Percentiles rank a stretch among this genome's conserved stretches.
phyloP scores from a whole-genome alignment of 2,888 invertebrate species.

The Podotricha telesiphe region DNA sequence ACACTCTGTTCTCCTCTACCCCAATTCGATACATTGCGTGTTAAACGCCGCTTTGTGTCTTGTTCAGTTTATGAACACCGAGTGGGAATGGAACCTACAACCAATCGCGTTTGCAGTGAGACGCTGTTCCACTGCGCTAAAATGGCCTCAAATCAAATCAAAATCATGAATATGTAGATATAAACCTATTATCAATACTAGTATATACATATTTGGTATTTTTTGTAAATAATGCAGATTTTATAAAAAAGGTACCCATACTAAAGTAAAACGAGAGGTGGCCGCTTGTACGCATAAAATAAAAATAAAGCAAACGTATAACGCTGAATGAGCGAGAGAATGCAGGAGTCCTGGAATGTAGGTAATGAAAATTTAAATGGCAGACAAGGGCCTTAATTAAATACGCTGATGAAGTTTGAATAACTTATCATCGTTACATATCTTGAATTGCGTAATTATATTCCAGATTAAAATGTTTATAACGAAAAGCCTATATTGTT shows the following conservation, averaged over 20 bases:
- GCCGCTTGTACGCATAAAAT: neutral
- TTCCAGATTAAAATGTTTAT: neutral
- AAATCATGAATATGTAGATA: too few relatives aligned
- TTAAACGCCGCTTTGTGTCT: too few relatives aligned
- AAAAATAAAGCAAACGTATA: conserved; percentile 14
- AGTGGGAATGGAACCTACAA: too few relatives aligned
- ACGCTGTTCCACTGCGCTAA: too few relatives aligned
- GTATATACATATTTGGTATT: too few relatives aligned
- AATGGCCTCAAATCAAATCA: too few relatives aligned
- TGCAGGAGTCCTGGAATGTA: conserved; percentile 29
- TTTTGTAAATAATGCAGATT: neutral
- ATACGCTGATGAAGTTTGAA: conserved; percentile 40
- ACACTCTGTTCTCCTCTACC: too few relatives aligned
- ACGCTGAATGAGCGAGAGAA: neutral
- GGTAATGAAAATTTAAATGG: conserved; percentile 38
- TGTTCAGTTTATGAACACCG: too few relatives aligned
- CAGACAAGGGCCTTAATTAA: conserved; percentile 39
- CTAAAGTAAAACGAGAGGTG: neutral
- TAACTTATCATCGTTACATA: conserved; percentile 28
- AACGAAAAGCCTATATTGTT: neutral
- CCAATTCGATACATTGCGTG: too few relatives aligned
- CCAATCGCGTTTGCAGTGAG: too few relatives aligned
- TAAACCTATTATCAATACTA: too few relatives aligned
- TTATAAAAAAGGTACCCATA: neutral
- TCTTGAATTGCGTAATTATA: neutral